A percentile compares a stretch with the other conserved stretches of the same genome.
Evolutionary conservation across 2,797 vertebrate species (phyloP).

Genomic region (Neomorphus geoffroyi): DNA sequence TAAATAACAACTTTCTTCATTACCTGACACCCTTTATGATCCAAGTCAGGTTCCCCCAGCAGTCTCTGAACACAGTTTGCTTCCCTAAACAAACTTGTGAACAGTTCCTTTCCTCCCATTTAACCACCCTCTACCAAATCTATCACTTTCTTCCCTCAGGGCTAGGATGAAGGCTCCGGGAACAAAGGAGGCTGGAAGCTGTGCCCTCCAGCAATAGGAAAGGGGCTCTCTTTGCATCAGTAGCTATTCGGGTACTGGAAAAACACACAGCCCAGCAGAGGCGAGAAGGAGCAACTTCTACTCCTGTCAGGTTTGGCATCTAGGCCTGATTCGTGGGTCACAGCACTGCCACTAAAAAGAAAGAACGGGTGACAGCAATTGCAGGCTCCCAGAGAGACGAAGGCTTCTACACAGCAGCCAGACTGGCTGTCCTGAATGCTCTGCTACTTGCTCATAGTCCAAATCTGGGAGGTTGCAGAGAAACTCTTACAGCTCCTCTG

Average conservation of each 20-base stretch:
- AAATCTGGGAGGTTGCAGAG: not conserved
- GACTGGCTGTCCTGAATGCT: not conserved
- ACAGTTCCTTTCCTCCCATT: not conserved
- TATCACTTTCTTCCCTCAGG: not conserved
- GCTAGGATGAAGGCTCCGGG: not conserved
- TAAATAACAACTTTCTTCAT: not conserved
- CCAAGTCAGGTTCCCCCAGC: not conserved
- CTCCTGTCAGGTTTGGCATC: not conserved
- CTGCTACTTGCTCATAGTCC: not conserved
- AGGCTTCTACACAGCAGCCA: not conserved
- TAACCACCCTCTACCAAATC: not conserved
- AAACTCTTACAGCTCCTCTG: accelerated
- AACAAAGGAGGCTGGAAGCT: not conserved
- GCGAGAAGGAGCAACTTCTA: not conserved
- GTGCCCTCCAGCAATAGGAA: not conserved
- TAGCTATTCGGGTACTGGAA: not conserved
- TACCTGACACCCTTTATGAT: not conserved
- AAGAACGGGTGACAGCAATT: not conserved
- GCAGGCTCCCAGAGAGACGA: not conserved
- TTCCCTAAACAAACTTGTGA: not conserved
- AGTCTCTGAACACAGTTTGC: not conserved
- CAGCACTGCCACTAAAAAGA: not conserved
- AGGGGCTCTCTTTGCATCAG: accelerated
- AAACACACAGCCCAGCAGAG: not conserved
- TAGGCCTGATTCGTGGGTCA: not conserved